Conservation (phyloP, 2,797 vertebrate species). For the Megaceryle alcyon region DNA sequence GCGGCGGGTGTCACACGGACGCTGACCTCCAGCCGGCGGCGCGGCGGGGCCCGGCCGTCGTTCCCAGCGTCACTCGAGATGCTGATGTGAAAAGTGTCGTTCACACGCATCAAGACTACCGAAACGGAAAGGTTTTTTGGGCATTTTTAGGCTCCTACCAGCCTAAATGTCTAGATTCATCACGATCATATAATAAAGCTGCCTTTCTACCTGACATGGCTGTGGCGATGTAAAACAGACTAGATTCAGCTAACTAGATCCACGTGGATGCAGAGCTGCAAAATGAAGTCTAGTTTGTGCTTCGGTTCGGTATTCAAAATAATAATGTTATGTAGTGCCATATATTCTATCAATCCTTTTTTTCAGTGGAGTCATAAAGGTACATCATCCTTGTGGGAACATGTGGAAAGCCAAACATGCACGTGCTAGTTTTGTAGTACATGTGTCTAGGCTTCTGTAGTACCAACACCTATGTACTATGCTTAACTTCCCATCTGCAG, state of each 20-base stretch:
- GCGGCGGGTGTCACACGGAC: not conserved
- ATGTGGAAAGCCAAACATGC: not conserved
- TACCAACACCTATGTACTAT: not conserved
- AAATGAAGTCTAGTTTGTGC: not conserved
- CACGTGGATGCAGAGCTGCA: not conserved
- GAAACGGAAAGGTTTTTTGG: too few species aligned
- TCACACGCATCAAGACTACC: not conserved
- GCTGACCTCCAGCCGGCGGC: not conserved
- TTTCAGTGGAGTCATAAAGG: not conserved
- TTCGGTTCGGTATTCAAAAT: not conserved
- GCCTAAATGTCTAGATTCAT: not conserved
- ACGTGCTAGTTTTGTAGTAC: not conserved
- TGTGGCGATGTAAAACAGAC: not conserved
- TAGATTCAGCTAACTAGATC: not conserved
- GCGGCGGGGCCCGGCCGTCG: not conserved
- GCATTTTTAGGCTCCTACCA: not conserved
- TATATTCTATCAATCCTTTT: rapidly evolving
- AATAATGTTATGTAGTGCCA: rapidly evolving
- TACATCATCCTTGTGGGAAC: not conserved
- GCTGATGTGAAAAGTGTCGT: not conserved
- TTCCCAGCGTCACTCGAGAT: not conserved
- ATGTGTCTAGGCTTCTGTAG: not conserved
- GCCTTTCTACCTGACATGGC: not conserved
- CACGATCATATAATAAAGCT: not conserved
- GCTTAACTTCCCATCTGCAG: not conserved